These are phyloP conservation scores for Gadus macrocephalus DNA, from an alignment of 2,113 vertebrate genomes.

Conservation along the genomic window DNA sequence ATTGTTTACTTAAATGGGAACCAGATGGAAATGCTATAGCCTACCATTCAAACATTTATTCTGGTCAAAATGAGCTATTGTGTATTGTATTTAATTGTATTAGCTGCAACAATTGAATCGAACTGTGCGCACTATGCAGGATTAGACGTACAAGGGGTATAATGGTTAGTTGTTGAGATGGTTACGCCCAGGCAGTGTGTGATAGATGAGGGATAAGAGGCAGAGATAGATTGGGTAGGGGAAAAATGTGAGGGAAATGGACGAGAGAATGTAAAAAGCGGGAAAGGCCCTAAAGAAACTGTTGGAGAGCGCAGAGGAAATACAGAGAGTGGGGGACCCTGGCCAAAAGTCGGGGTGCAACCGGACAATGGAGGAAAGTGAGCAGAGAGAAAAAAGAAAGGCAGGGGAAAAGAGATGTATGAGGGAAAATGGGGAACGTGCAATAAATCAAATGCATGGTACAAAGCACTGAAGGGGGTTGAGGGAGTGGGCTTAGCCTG, in stretches of 20 bases:
- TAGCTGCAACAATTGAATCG: not conserved
- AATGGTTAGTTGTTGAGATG: not conserved
- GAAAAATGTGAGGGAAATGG: not conserved
- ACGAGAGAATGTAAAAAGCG: constrained; percentile 46
- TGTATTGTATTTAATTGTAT: not conserved
- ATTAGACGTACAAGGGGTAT: not conserved
- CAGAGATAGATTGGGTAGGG: not conserved
- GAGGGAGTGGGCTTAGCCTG: constrained; percentile 35
- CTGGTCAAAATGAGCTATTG: not conserved
- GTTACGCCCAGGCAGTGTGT: not conserved
- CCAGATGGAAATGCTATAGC: too few species aligned
- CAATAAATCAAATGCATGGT: constrained; percentile 60
- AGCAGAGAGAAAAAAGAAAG: constrained; percentile 40
- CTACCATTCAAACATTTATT: too few species aligned
- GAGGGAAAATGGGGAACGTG: constrained; percentile 53
- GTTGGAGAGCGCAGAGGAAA: constrained; percentile 67
- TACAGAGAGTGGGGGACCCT: constrained; percentile 51
- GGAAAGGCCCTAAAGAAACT: constrained; percentile 70
- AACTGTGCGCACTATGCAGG: too few species aligned
- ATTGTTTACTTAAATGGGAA: too few species aligned
- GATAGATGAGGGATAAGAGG: not conserved
- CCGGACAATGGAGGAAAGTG: constrained; percentile 49
- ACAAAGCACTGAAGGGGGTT: constrained; percentile 26
- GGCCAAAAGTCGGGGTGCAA: constrained; percentile 54
- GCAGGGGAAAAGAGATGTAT: constrained; percentile 43